Evolutionary conservation across 2,113 vertebrate genomes (phyloP), one percentile per base, ranked within the genome.

Genomic region (Gasterosteus aculeatus): DNA sequence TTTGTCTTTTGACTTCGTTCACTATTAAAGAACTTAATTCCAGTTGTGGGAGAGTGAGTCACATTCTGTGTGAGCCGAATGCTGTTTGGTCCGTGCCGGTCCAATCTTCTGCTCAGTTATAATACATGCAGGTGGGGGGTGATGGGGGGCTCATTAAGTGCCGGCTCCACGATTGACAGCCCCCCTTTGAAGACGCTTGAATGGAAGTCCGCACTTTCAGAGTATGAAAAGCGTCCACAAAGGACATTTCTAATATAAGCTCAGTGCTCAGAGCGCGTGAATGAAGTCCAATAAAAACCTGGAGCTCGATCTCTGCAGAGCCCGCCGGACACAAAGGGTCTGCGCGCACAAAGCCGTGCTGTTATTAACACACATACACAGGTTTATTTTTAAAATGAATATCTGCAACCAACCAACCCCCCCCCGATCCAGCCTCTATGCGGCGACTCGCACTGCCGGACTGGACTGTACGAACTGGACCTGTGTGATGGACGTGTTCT

Each of bases 391-490:
- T 87, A 80, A 84, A 86, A 76, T 19, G 59, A 82, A 81, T 82
- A 88, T 80, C 73, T 72, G 60, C 49, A 73, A 42, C 74, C 46
- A 79, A 26, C 22, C 22, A 26, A 71, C 82, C 35, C 38, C 15
- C 65, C 12, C 42, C 5, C 7, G 2, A 70, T 84, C 54, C 15
- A 35, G 57, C 76, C 80, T 82, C 84, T 85, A 80, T 87, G 78
- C 7, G 67, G 70, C 35, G 15, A 51, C 73, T 78, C 1, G 38
- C 56, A 67, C 60, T 59, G 70, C 22, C 38, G 74, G 78, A 85
- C 80, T 86, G 80, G 75, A 77, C 85, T 79, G 64, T 74, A 26
- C 87, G 80, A 88, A 92, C 85, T 89, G 77, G 65, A 75, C 77
- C 64, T 65, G 42, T 69, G 84, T 75, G 80, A 88, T 82, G 33